These are phyloP conservation scores for Macaria notata DNA, from an alignment of 2,888 invertebrate genomes.

Conservation along the genomic window DNA sequence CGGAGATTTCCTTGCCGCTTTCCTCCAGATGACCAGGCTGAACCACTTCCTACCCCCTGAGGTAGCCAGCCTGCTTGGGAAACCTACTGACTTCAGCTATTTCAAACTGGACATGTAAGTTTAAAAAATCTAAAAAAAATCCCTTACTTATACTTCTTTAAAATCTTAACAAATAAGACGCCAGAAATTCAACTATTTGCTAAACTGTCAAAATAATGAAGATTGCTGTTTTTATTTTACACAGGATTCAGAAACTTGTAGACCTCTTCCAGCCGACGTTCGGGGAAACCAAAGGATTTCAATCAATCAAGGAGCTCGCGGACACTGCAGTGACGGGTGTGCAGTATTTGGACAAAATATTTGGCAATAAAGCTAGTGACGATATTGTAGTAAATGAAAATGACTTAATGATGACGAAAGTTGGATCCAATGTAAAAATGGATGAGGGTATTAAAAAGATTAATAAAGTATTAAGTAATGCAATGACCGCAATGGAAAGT, in stretches of 20 bases:
- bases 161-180: no score
- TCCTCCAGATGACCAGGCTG: slow-evolving; percentile 64
- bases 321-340: slow-evolving; percentile 51
- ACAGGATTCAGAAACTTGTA: slow-evolving; percentile 62
- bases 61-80: slow-evolving; percentile 48
- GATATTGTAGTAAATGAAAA: slow-evolving; percentile 31
- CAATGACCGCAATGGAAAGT: slow-evolving; percentile 43
- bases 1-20: slow-evolving; percentile 65
- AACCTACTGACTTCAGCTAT: slow-evolving; percentile 62
- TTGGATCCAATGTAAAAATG: slow-evolving; percentile 26
- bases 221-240: slow-evolving; percentile 32
- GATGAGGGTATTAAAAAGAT: slow-evolving; percentile 34
- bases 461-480: slow-evolving; percentile 48
- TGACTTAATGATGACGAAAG: slow-evolving; percentile 24
- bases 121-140: no score
- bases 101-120: slow-evolving; percentile 66
- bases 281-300: slow-evolving; percentile 61
- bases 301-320: slow-evolving; percentile 51
- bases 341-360: slow-evolving; percentile 57
- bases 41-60: slow-evolving; percentile 75
- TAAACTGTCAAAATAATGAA: neutral
- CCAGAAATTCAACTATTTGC: no score
- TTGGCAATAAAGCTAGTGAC: slow-evolving; percentile 35
- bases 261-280: slow-evolving; percentile 66
- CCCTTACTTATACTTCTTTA: no score